phyloP scores from a whole-genome alignment of 2,888 invertebrate species.

The Anodontia alba region DNA sequence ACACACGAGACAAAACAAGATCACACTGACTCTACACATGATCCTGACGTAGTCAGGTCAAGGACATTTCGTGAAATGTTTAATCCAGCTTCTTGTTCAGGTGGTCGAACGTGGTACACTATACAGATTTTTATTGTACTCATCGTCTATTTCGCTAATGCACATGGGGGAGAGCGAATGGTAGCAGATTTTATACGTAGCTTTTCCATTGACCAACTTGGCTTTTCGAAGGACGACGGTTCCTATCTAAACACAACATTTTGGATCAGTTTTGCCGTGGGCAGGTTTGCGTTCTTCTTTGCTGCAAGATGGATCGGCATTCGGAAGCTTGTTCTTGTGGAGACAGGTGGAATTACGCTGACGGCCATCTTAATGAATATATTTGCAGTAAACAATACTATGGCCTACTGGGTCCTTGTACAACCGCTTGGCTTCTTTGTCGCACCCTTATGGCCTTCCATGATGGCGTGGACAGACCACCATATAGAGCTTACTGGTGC shows the following conservation, averaged over 20 bases:
- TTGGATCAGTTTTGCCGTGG: constrained; percentile 71
- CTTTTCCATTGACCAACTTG: constrained; percentile 67
- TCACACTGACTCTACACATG: neutral
- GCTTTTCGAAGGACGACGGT: constrained; percentile 61
- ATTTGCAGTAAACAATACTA: constrained; percentile 50
- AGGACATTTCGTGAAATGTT: constrained; percentile 41
- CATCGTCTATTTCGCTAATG: constrained; percentile 66
- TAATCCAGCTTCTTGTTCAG: constrained; percentile 66
- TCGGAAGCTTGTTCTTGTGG: constrained; percentile 57
- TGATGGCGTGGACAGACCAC: constrained; percentile 72
- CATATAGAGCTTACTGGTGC: constrained; percentile 70
- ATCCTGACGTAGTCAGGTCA: neutral
- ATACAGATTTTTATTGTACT: constrained; percentile 58
- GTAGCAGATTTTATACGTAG: constrained; percentile 70
- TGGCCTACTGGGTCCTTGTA: constrained; percentile 67
- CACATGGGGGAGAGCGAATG: constrained; percentile 69
- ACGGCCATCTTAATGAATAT: constrained; percentile 61
- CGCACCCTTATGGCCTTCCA: constrained; percentile 68
- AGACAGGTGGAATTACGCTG: constrained; percentile 49
- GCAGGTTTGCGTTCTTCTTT: constrained; percentile 62
- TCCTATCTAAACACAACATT: constrained; percentile 69
- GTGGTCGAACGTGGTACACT: constrained; percentile 61
- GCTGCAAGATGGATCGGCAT: constrained; percentile 64
- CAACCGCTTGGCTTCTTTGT: constrained; percentile 66
- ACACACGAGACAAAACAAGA: neutral